phyloP scores from a whole-genome alignment of 2,888 invertebrate genomes.

The Cerastis rubricosa region DNA sequence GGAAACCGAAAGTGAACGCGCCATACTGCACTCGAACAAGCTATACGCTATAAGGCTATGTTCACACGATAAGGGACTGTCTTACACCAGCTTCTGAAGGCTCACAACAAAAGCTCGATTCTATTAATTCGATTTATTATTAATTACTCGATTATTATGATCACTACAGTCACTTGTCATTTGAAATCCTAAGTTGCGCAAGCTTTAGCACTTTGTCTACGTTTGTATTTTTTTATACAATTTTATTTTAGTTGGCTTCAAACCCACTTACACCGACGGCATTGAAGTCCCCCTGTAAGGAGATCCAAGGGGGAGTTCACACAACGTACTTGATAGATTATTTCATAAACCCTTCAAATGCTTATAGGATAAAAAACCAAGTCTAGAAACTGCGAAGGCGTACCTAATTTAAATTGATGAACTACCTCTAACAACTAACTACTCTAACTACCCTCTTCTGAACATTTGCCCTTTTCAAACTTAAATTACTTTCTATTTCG shows the following conservation, averaged over 20 bases:
- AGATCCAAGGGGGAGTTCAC: not conserved
- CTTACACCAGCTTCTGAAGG: not conserved
- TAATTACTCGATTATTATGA: too few relatives aligned
- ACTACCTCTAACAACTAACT: too few relatives aligned
- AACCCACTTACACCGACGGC: conserved; percentile 1
- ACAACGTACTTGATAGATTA: not conserved
- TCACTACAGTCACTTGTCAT: conserved; percentile 10
- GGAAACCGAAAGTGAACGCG: conserved; percentile 41
- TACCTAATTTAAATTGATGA: conserved; percentile 45
- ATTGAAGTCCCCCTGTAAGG: not conserved
- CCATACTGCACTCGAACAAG: conserved; percentile 40
- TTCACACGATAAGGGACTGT: conserved; percentile 3
- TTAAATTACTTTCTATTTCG: conserved; percentile 46
- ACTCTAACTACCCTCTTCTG: conserved; percentile 18
- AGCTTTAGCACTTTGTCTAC: not conserved
- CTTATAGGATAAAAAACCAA: conserved; percentile 12
- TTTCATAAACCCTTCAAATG: not conserved
- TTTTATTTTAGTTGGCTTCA: not conserved
- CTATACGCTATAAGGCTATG: conserved; percentile 1
- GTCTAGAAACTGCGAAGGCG: conserved; percentile 34
- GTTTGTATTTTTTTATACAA: not conserved
- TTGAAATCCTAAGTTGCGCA: not conserved
- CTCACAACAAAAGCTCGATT: not conserved
- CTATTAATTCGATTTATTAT: too few relatives aligned
- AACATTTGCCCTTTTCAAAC: conserved; percentile 34